Evolutionary conservation across 2,113 vertebrate species (phyloP).

Genomic region (Coturnix japonica): DNA sequence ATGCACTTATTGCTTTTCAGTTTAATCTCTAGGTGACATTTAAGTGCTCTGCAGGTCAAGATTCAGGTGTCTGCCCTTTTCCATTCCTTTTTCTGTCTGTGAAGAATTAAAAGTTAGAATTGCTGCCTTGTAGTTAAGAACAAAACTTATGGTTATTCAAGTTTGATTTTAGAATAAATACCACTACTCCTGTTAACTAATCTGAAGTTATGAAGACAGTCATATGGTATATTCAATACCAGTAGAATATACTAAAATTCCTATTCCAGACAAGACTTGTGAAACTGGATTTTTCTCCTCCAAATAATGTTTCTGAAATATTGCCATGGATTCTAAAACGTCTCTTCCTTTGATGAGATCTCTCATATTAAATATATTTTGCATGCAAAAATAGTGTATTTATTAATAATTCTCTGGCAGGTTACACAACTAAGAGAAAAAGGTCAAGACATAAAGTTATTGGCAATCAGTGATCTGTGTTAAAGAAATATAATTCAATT

Average conservation of each 20-base stretch:
- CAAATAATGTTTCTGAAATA: not conserved
- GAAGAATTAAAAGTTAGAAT: not conserved
- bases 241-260: not conserved
- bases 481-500: slow-evolving; percentile 9
- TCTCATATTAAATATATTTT: not conserved
- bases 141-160: not conserved
- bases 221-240: not conserved
- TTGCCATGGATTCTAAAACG: not conserved
- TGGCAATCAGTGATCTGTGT: not conserved
- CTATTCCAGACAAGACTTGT: not conserved
- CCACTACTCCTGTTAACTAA: not conserved
- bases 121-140: not conserved
- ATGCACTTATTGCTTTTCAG: not conserved
- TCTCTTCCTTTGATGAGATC: not conserved
- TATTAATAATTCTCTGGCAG: not conserved
- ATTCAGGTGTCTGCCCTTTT: not conserved
- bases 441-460: not conserved
- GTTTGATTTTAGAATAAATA: not conserved
- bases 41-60: not conserved
- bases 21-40: not conserved
- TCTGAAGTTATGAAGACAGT: not conserved
- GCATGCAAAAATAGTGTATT: not conserved
- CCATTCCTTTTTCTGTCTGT: not conserved
- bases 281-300: not conserved
- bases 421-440: not conserved